Base-by-base conservation (phyloP, 2,888 invertebrate species). In the Hemithea aestivaria region DNA sequence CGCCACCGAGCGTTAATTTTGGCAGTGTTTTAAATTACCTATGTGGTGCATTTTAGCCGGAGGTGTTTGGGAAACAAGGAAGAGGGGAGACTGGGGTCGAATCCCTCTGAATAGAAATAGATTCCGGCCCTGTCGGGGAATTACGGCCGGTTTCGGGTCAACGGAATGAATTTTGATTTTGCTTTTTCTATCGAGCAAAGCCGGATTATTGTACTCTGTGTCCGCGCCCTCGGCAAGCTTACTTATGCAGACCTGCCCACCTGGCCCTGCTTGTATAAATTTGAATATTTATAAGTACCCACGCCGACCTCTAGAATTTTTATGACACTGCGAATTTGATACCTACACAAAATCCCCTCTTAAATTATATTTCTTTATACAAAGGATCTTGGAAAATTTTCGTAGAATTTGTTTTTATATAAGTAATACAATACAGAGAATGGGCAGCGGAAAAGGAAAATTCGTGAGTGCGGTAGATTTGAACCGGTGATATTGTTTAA, bases 91-190 rank as follows among this genome's bases (percentile, higher is more conserved):
- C 67, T 58, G 61, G 72, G 77, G 71, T 70, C 58, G 59, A 49
- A 69, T 66, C 78, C 81, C 63, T 67, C 64, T 54, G 76, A 77
- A 80, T 78, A 67, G 78, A 74, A 84, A 83, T 83, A 83, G 83
- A 79, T 81, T 82, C 73, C 70, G 73, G 66, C 53, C 60, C 61
- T 58, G 53, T 53, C 58, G 49, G 62, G 65, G 68, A 78, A 78
- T 81, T 80, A 79, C 76, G 70, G 60, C 56, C 66, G 58, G 46
- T 48, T 57, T 46, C 53, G 74, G 79, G 80, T 79, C 78, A 79
- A 63, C 65, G 69, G 72, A 79, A 81, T 82, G 80, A 83, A 83
- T 83, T 83, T 78, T 75, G 79, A 80, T 80, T 80, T 72, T 66
- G 76, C 65, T 75, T 76, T 80, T 78, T 76, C 77, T 71, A 77